Evolutionary conservation across 2,888 invertebrate genomes (phyloP), one percentile per base, ranked within the genome.

Genomic region (Agrochola lychnidis): DNA sequence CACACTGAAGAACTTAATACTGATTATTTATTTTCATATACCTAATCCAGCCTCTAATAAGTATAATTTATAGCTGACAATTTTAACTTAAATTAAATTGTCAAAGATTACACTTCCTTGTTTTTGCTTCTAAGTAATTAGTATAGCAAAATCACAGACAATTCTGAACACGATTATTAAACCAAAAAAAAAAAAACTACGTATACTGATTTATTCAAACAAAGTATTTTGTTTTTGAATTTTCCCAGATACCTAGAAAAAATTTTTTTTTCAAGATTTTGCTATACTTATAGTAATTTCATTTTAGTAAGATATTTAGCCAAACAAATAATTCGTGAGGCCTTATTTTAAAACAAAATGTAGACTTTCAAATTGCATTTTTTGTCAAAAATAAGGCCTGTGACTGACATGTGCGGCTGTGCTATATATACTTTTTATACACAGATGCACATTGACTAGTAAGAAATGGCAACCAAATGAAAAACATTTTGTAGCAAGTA

Each of bases 271-370:
- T 25, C 22, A 71, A 70, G 78, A 81, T 72, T 79, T 87, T 81
- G 86, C 88, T 83, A 83, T 78, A 82, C 85, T 19, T 78, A 9
- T 25, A 59, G 25, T 62, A n/a, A 59, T 68, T 73, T 79, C 42
- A 79, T 78, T 86, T 88, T 82, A 82, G 85, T 87, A 81, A 83
- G 79, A 89, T 88, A 87, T 88, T 89, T 87, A 87, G 89, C 89
- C 89, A 87, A 90, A 90, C 87, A 90, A 87, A 87, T 85, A 79
- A 82, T 80, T 82, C 69, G 48, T 73, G 63, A 75, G 77, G 78
- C 79, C 84, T 81, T 82, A 82, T 70, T 88, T 87, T 25, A 79
- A 70, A 79, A 64, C 63, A 61, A 64, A 56, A 67, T 57, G 19
- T 10, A 2, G 19, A 59, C 19, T 42, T n/a, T n/a, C 12, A 70